Percentiles rank a stretch among this genome's conserved stretches.
Conservation (phyloP, 2,888 invertebrate genomes). For the Meiosimyza platycephala region DNA sequence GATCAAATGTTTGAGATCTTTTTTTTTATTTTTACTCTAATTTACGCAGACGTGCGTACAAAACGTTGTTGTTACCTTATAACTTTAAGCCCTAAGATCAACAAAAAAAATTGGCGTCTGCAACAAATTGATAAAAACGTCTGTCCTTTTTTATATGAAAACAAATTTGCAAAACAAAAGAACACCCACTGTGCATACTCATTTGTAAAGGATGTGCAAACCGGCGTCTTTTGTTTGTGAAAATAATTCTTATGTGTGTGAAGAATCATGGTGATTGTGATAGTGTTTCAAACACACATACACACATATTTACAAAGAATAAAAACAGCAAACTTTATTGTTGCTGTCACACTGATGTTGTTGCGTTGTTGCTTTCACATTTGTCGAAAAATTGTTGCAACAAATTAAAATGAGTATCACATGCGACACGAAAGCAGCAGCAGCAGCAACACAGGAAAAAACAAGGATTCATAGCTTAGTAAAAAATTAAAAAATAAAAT, state of each 20-base stretch:
- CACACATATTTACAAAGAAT: not conserved
- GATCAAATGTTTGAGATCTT: too few relatives aligned
- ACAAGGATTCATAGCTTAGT: not conserved
- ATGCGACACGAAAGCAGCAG: constrained; percentile 8
- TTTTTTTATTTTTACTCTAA: too few relatives aligned
- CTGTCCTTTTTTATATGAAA: too few relatives aligned
- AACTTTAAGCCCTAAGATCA: too few relatives aligned
- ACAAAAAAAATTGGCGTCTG: too few relatives aligned
- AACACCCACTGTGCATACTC: too few relatives aligned
- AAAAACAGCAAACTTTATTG: not conserved
- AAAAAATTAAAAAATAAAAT: constrained; percentile 12
- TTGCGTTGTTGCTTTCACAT: not conserved
- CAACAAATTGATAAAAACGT: too few relatives aligned
- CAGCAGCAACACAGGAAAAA: not conserved
- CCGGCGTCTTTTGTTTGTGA: constrained; percentile 9
- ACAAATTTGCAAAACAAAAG: too few relatives aligned
- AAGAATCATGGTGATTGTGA: not conserved
- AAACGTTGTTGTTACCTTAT: too few relatives aligned
- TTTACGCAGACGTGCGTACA: too few relatives aligned
- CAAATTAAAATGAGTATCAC: constrained; percentile 15
- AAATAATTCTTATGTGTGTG: not conserved
- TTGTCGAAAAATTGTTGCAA: constrained; percentile 8
- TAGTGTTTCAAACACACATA: constrained; percentile 1
- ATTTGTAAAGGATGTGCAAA: not conserved
- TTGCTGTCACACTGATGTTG: not conserved